Percentiles rank a stretch among this genome's conserved stretches.
phyloP scores from a whole-genome alignment of 2,888 invertebrate species.

The Nomada ferruginata region DNA sequence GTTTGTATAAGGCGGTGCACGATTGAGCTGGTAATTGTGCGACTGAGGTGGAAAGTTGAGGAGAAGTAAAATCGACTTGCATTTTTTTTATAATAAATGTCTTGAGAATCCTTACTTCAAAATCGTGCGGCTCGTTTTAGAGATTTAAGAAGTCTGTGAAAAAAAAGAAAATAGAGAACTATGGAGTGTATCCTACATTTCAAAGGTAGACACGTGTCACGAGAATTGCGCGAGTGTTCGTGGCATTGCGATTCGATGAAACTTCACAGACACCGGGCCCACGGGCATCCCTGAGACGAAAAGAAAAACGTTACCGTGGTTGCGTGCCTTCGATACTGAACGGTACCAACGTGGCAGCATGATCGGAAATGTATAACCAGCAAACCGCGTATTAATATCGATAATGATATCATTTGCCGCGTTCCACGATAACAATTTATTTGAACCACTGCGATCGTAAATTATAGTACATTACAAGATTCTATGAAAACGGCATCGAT shows the following conservation, averaged over 20 bases:
- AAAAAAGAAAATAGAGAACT: no score
- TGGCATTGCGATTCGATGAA: background rate
- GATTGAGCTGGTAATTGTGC: background rate
- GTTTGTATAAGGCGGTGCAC: background rate
- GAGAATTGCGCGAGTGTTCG: no score
- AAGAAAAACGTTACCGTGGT: background rate
- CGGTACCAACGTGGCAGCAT: conserved; percentile 23
- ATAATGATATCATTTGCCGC: conserved; percentile 47
- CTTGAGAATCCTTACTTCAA: no score
- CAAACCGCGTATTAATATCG: conserved; percentile 39
- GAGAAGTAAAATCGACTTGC: no score
- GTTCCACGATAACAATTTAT: conserved; percentile 19
- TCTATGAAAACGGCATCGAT: background rate
- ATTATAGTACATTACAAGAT: background rate
- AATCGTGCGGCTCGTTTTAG: no score
- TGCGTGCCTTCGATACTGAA: conserved; percentile 30
- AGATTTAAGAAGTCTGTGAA: no score
- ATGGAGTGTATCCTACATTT: no score
- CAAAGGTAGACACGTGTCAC: no score
- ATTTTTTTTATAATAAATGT: no score
- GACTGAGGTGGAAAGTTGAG: background rate
- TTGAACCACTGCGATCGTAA: background rate
- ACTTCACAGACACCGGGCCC: conserved; percentile 26
- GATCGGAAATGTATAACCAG: conserved; percentile 19
- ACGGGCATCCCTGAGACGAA: background rate